Percentiles rank a stretch among this genome's conserved stretches.
Conservation (phyloP, 2,113 vertebrate species). For the Lampris incognitus region DNA sequence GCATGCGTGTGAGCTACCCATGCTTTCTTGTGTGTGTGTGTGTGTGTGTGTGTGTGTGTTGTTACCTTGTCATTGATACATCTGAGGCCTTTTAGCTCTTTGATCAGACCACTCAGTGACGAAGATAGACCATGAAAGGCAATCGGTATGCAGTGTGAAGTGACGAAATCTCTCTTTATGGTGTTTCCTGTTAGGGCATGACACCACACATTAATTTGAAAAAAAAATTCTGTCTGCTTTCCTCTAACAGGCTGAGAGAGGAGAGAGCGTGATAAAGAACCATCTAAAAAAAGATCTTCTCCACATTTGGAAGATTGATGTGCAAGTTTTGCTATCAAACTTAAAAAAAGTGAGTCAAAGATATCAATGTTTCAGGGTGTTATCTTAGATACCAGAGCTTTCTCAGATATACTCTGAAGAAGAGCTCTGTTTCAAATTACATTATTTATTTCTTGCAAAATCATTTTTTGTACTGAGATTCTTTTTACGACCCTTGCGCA, state of each 20-base stretch:
- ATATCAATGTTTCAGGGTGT: neutral
- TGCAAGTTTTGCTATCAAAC: neutral
- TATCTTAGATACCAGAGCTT: neutral
- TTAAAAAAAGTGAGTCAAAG: neutral
- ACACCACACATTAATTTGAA: slow-evolving; percentile 62
- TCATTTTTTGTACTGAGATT: too few relatives aligned
- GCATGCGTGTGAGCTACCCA: neutral
- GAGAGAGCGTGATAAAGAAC: slow-evolving; percentile 13
- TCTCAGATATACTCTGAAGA: too few relatives aligned
- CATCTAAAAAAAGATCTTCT: slow-evolving; percentile 2
- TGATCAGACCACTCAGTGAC: slow-evolving; percentile 43
- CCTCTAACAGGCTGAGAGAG: slow-evolving; percentile 25
- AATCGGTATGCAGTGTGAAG: slow-evolving; percentile 33
- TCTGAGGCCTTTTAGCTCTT: slow-evolving; percentile 27
- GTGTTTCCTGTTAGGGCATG: slow-evolving; percentile 65
- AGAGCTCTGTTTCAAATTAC: too few relatives aligned
- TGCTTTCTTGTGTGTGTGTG: neutral
- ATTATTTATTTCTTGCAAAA: too few relatives aligned
- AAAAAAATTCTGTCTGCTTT: slow-evolving; percentile 44
- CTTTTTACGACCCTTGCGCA: too few relatives aligned
- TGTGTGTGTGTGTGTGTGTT: neutral
- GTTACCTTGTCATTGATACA: slow-evolving; percentile 15
- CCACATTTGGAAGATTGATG: neutral
- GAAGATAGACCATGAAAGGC: slow-evolving; percentile 62
- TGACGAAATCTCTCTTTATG: slow-evolving; percentile 68